These are phyloP conservation scores for Zele albiditarsus DNA, from an alignment of 2,888 invertebrate species.

Conservation along the genomic window DNA sequence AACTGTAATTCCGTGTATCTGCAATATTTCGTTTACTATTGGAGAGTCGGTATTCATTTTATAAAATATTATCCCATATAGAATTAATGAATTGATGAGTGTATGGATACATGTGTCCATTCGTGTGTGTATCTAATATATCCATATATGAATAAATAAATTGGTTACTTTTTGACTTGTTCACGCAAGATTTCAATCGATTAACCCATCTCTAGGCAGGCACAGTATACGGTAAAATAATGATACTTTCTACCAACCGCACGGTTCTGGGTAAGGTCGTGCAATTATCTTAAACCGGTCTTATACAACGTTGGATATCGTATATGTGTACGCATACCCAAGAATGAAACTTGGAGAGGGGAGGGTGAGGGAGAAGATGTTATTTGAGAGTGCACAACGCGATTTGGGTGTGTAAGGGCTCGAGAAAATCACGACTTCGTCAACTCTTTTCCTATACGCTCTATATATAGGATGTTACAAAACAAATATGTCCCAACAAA, in stretches of 20 bases:
- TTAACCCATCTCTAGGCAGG: slow-evolving; percentile 44
- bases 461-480: not conserved
- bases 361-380: not conserved
- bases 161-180: not conserved
- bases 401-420: not conserved
- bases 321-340: slow-evolving; percentile 14
- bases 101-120: too few species aligned
- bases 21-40: too few species aligned
- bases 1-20: too few species aligned
- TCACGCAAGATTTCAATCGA: slow-evolving; percentile 38
- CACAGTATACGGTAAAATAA: slow-evolving; percentile 53
- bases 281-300: slow-evolving; percentile 63
- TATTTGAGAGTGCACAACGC: not conserved
- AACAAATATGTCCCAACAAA: not conserved
- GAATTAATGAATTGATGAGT: too few species aligned
- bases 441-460: slow-evolving; percentile 18
- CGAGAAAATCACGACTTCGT: slow-evolving; percentile 22
- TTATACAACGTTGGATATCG: slow-evolving; percentile 49
- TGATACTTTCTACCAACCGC: slow-evolving; percentile 58
- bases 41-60: too few species aligned
- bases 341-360: not conserved
- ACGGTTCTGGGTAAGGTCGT: slow-evolving; percentile 61
- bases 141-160: not conserved
- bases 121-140: not conserved
- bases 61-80: too few species aligned